Percentiles rank a stretch among this genome's conserved stretches.
Conservation (phyloP, 2,113 vertebrate genomes). For the Circaetus gallicus region DNA sequence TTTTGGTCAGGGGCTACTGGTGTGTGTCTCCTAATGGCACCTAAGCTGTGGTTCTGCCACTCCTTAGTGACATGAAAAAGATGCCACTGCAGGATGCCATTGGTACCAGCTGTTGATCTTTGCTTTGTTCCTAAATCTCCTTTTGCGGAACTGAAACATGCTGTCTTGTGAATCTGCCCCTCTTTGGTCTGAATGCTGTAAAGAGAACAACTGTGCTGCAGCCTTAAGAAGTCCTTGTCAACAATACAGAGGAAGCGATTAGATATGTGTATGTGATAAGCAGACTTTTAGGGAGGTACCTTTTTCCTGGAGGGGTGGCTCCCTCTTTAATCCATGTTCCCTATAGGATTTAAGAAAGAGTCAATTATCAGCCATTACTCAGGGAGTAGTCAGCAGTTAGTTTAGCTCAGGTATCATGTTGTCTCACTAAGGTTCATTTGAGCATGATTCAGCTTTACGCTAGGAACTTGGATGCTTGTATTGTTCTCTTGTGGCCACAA, state of each 20-base stretch:
- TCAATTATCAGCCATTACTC: not conserved
- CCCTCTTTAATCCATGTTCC: not conserved
- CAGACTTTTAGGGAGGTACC: not conserved
- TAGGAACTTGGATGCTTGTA: not conserved
- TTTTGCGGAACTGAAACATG: not conserved
- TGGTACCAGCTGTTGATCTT: not conserved
- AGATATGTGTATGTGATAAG: not conserved
- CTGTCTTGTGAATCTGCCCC: not conserved
- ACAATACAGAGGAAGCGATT: not conserved
- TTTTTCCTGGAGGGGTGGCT: not conserved
- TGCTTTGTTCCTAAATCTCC: not conserved
- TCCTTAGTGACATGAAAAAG: not conserved
- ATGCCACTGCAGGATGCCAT: not conserved
- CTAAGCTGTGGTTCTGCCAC: not conserved
- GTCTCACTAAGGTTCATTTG: not conserved
- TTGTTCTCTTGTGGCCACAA: not conserved
- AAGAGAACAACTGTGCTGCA: not conserved
- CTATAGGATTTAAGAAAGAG: not conserved
- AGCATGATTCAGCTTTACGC: not conserved
- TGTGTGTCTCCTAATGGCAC: not conserved
- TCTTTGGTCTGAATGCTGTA: not conserved
- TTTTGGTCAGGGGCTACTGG: not conserved
- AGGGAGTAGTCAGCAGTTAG: not conserved
- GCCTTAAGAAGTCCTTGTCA: not conserved
- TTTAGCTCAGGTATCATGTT: not conserved